Evolutionary conservation across 1,140 invertebrate species (phyloP).

Genomic region (Drosophila sulfurigaster): DNA sequence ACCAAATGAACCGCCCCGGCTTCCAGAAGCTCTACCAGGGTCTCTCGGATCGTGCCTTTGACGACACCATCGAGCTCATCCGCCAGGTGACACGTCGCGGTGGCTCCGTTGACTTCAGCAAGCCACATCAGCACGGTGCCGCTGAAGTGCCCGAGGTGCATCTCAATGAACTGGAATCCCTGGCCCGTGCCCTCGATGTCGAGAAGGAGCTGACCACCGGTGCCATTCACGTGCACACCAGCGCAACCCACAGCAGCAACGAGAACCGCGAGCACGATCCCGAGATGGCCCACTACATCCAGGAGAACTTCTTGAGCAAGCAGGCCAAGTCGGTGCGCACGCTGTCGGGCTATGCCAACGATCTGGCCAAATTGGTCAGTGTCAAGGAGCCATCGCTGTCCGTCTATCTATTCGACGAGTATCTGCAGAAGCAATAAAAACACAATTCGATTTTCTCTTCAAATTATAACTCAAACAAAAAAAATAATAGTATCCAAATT

Average conservation of each 20-base stretch:
- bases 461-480: conserved; percentile 1
- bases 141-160: conserved; percentile 59
- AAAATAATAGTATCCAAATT: conserved; percentile 54
- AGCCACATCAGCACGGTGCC: conserved; percentile 37
- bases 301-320: conserved; percentile 90
- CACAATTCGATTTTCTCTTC: conserved; percentile 28
- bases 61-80: conserved; percentile 90
- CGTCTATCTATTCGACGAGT: conserved; percentile 92
- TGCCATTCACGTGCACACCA: conserved; percentile 88
- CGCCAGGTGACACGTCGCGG: conserved; percentile 92
- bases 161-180: conserved; percentile 88
- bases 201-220: conserved; percentile 90
- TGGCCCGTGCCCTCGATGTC: conserved; percentile 91
- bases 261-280: conserved; percentile 87
- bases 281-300: conserved; percentile 90
- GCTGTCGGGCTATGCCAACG: conserved; percentile 89
- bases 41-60: conserved; percentile 91
- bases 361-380: conserved; percentile 89
- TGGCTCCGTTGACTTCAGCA: conserved; percentile 76
- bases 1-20: conserved; percentile 90
- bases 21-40: conserved; percentile 91
- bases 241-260: conserved; percentile 71
- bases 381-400: conserved; percentile 88
- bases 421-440: conserved; percentile 87
- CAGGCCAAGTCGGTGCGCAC: conserved; percentile 89